phyloP scores from a whole-genome alignment of 2,113 vertebrate genomes.

The Corythornis madagascariensis region DNA sequence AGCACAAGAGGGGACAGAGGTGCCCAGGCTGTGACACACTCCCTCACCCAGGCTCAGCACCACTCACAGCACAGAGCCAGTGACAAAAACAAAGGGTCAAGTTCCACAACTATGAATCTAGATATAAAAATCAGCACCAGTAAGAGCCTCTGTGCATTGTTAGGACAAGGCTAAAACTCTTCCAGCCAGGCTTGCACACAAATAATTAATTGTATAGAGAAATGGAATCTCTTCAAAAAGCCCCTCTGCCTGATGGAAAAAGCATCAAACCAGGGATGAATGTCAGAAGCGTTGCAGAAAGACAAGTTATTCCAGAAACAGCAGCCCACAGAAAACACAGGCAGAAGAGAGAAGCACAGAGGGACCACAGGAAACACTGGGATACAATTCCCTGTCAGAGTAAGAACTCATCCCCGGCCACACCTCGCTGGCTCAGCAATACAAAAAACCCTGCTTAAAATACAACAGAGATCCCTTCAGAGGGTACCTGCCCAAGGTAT shows the following conservation, averaged over 20 bases:
- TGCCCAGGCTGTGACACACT: background rate
- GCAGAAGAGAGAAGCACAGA: background rate
- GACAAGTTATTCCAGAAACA: background rate
- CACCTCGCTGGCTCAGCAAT: background rate
- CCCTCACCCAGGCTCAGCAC: background rate
- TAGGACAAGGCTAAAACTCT: background rate
- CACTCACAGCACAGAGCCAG: background rate
- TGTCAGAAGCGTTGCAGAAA: background rate
- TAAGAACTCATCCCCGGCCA: background rate
- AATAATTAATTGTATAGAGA: background rate
- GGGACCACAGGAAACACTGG: background rate
- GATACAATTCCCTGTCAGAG: background rate
- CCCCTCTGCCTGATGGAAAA: background rate
- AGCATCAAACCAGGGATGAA: accelerated
- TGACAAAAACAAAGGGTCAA: background rate
- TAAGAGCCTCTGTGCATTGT: background rate
- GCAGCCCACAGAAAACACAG: background rate
- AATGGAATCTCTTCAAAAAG: background rate
- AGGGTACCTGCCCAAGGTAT: background rate
- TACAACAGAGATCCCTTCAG: background rate
- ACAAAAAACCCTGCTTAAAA: background rate
- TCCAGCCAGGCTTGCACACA: background rate
- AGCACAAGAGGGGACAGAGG: accelerated
- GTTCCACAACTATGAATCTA: background rate
- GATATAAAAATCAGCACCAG: background rate